These are phyloP conservation scores for Dunckerocampus dactyliophorus DNA, from an alignment of 2,113 vertebrate genomes.

Conservation along the genomic window DNA sequence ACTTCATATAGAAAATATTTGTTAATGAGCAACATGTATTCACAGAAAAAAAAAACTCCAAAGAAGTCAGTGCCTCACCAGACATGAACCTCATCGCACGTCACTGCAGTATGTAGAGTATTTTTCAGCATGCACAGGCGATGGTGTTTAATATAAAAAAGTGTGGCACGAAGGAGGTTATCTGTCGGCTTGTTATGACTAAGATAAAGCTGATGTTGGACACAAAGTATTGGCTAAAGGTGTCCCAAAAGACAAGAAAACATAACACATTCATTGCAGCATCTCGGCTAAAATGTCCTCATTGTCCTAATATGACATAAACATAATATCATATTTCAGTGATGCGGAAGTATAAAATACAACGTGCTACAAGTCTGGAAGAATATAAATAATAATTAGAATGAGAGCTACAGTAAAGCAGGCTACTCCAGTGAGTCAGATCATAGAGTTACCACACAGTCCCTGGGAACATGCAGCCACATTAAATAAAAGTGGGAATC, in stretches of 20 bases:
- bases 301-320: conserved; percentile 14
- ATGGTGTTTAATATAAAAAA: no score
- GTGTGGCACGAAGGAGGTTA: not conserved
- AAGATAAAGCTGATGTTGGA: conserved; percentile 22
- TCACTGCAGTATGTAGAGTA: no score
- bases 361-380: conserved; percentile 6
- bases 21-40: no score
- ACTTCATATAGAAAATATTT: no score
- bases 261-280: conserved; percentile 29
- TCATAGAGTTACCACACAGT: conserved; percentile 38
- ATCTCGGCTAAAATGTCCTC: not conserved
- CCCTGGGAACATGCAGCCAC: conserved; percentile 40
- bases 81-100: no score
- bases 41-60: no score
- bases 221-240: conserved; percentile 26
- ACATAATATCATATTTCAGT: not conserved
- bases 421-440: conserved; percentile 39
- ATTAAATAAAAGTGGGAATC: conserved; percentile 44
- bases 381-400: conserved; percentile 16
- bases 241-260: conserved; percentile 21
- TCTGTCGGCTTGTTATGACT: conserved; percentile 16
- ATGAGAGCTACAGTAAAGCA: conserved; percentile 41
- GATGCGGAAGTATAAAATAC: conserved; percentile 15
- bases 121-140: no score
- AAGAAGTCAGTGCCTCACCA: no score